phyloP scores from a whole-genome alignment of 2,113 vertebrate genomes.

The Nothocercus julius region DNA sequence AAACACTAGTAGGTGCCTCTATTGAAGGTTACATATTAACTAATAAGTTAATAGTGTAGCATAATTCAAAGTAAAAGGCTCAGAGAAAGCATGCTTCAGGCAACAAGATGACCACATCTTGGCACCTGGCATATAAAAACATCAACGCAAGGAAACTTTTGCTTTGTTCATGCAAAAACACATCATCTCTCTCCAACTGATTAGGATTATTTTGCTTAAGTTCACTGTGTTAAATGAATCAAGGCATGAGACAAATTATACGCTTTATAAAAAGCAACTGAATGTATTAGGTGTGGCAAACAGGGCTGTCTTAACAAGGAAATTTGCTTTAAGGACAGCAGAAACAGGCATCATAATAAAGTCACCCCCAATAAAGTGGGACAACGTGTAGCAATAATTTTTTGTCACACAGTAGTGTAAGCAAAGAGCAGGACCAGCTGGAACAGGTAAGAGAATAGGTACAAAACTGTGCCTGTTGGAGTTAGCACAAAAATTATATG shows the following conservation, averaged over 20 bases:
- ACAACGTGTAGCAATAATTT: conserved; percentile 22
- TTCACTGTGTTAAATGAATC: conserved; percentile 26
- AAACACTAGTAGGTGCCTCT: conserved; percentile 44
- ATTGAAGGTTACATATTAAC: conserved; percentile 78
- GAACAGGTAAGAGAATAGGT: background rate
- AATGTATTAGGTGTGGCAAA: background rate
- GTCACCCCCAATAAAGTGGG: background rate
- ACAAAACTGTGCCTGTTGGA: background rate
- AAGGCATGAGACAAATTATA: conserved; percentile 15
- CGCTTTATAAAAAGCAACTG: background rate
- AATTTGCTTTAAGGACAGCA: background rate
- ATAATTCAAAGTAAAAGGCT: conserved; percentile 61
- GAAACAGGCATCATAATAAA: conserved; percentile 13
- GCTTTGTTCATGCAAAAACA: conserved; percentile 43
- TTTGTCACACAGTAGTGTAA: background rate
- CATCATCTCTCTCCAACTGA: background rate
- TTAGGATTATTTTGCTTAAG: background rate
- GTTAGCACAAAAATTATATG: background rate
- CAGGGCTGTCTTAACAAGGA: background rate
- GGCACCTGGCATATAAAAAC: conserved; percentile 34
- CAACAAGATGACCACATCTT: conserved; percentile 34
- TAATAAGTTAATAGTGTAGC: conserved; percentile 62
- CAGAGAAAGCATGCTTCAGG: conserved; percentile 63
- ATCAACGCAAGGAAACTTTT: conserved; percentile 30
- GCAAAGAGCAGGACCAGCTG: background rate